Base-by-base conservation (phyloP, 2,888 invertebrate species). In the Colletes collaris region DNA sequence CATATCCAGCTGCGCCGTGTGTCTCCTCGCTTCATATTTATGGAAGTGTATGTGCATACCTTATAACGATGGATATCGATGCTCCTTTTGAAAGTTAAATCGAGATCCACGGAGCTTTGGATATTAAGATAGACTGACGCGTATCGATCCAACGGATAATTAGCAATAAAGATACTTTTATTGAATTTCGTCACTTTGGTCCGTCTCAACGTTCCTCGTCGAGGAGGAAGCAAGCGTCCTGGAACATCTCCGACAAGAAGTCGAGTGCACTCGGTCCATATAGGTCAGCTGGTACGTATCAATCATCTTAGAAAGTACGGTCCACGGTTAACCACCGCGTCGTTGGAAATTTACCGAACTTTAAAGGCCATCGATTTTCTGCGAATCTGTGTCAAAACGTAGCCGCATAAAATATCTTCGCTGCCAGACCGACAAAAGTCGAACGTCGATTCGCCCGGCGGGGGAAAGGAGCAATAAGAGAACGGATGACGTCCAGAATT, bases 71-170 rank as follows among this genome's bases (percentile, higher is more conserved):
- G 19, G 19, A 73, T 67, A 73, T 67, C 67, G 53, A 53, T 49
- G 53, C 53, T 19, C 13, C 50, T 55, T 74, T 56, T 59, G 16
- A 62, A 74, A 62, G 50, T 69, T 74, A 73, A 53, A 73, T 67
- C 37, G 46, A 7, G 70, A 70, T 55, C 70, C 46, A 19, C 55
- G 46, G n/a, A 27, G 37, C 49, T 19, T 3, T n/a, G 13, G 5
- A 56, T 44, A 63, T 55, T 70, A 35, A 63, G 55, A 56, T 44
- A 35, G 35, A n/a, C 19, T 50, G 50, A 11, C 50, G 16, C 19
- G 58, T 8, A 4, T 40, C 40, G 40, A 40, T 6, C 5, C 0
- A 40, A 4, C 3, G 6, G 40, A 40, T 40, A 40, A 40, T 27
- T 27, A 2, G 19, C 2, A 27, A 27, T 27, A 27, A 27, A 27